These are phyloP conservation scores for Maniola jurtina DNA, from an alignment of 1,140 invertebrate genomes.

Conservation along the genomic window DNA sequence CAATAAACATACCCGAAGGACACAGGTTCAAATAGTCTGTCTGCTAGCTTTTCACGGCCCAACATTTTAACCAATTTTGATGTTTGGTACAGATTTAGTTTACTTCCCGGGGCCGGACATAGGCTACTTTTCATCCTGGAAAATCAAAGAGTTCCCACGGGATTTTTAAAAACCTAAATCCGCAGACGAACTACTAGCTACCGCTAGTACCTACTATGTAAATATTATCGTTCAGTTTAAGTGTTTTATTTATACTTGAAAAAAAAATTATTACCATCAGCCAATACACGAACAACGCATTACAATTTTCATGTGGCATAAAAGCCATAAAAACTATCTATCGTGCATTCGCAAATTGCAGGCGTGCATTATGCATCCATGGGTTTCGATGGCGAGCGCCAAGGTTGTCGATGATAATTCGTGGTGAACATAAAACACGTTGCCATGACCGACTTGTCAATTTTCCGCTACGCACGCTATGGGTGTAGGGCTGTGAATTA, in stretches of 20 bases:
- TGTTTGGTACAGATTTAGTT: too few species aligned
- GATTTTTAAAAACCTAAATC: too few species aligned
- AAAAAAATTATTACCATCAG: neutral
- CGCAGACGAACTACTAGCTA: too few species aligned
- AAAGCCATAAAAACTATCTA: neutral
- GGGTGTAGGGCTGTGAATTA: neutral
- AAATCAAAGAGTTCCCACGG: too few species aligned
- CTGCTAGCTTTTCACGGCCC: too few species aligned
- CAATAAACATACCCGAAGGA: too few species aligned
- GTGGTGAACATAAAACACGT: slow-evolving; percentile 26
- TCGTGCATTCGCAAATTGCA: slow-evolving; percentile 13
- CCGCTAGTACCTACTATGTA: too few species aligned
- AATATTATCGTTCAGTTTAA: too few species aligned
- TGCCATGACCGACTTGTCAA: slow-evolving; percentile 46
- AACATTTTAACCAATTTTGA: too few species aligned
- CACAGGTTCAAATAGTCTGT: too few species aligned
- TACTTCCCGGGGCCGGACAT: too few species aligned
- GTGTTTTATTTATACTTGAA: neutral
- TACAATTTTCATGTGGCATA: neutral
- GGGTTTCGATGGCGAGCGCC: slow-evolving; percentile 22
- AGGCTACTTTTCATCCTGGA: too few species aligned
- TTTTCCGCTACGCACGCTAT: slow-evolving; percentile 32
- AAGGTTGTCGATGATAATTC: slow-evolving; percentile 32
- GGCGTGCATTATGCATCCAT: slow-evolving; percentile 27
- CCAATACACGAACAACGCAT: neutral